Evolutionary conservation across 2,113 vertebrate species (phyloP), one percentile per base, ranked within the genome.

Genomic region (Cryptomyrus ogoouensis): DNA sequence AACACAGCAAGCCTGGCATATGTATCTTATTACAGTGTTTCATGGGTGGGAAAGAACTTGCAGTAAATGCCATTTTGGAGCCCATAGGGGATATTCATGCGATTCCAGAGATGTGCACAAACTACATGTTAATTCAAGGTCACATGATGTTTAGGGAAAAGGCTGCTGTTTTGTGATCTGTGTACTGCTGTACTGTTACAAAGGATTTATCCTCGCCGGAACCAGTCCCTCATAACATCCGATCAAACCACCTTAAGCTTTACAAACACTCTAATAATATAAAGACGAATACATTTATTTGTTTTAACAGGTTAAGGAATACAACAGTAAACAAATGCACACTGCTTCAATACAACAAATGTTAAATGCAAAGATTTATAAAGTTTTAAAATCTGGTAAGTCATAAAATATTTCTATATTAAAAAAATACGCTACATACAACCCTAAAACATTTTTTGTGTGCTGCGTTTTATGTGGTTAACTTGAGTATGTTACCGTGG

Each of bases 221-320:
- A 24, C 44, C 46, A 13, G 44, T 24, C 46, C 9, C 19, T n/a
- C 44, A 46, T 12, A 47, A 84, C 46, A 47, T 9, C 21, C 3
- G 10, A 47, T n/a, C 3, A n/a, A 84, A 84, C 77, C 19, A 44
- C 7, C 31, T 83, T 84, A 39, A 80, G 39, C 31, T 84, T 84
- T 21, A 52, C 27, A 87, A 50, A 56, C 50, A 87, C 27, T 52
- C 49, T 27, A 52, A 87, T 87, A 9, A 87, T 31, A 39, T 35
- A 90, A 47, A 74, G 35, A 88, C 91, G 89, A 90, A 92, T 74
- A 94, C 92, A 89, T 95, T 95, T 95, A 95, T 95, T 95, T 46
- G 50, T 91, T 89, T 89, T 83, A 92, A 91, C 92, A 92, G 35
- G 89, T 91, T 52, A 92, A 91, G 91, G 94, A 90, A 93, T 44